These are phyloP conservation scores for Saccopteryx leptura DNA, from an alignment of 2,113 vertebrate species.

Conservation along the genomic window DNA sequence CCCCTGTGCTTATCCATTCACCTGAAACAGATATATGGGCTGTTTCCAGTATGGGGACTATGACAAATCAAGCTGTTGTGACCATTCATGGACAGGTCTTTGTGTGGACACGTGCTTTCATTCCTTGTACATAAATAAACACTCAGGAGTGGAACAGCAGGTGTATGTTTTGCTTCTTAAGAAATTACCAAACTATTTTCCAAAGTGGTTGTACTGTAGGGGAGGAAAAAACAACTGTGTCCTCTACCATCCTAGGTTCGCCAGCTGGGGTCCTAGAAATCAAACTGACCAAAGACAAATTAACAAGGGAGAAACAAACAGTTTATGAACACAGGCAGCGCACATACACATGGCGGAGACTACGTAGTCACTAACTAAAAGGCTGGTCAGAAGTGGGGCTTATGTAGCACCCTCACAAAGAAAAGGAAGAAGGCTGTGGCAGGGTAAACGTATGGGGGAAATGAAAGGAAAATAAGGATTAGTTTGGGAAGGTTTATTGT, in stretches of 20 bases:
- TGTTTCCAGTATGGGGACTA: not conserved
- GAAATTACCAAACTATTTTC: not conserved
- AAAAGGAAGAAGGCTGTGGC: not conserved
- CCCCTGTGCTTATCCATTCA: not conserved
- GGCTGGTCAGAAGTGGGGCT: not conserved
- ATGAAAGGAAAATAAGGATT: too few relatives aligned
- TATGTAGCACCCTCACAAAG: not conserved
- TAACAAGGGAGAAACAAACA: not conserved
- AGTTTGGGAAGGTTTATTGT: not conserved
- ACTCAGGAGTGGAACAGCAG: not conserved
- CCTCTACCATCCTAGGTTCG: not conserved
- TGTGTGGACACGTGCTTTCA: not conserved
- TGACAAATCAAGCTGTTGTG: not conserved
- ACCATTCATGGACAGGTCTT: not conserved
- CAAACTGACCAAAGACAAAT: not conserved
- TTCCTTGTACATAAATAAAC: not conserved
- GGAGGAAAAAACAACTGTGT: not conserved
- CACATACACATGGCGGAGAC: not conserved
- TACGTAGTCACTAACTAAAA: not conserved
- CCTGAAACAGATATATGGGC: not conserved
- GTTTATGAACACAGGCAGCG: not conserved
- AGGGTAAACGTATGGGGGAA: not conserved
- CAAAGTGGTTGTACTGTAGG: not conserved
- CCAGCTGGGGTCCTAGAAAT: not conserved
- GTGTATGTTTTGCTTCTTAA: not conserved